Evolutionary conservation across 2,888 invertebrate species (phyloP).

Genomic region (Trachelus troglodyta): DNA sequence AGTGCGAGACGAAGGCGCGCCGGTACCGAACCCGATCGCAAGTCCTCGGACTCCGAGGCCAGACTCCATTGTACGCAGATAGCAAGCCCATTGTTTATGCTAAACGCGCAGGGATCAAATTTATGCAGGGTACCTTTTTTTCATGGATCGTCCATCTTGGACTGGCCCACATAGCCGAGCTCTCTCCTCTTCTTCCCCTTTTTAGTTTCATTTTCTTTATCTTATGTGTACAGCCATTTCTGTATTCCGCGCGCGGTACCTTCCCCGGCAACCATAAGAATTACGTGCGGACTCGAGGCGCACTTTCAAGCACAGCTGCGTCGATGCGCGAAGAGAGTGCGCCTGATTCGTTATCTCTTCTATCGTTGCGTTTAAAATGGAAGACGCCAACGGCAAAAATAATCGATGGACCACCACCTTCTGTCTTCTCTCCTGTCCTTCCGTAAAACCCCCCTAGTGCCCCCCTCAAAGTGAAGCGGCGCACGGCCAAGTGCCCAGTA

Average conservation of each 20-base stretch:
- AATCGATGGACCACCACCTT: too few relatives aligned
- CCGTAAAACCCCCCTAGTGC: too few relatives aligned
- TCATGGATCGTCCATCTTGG: conserved; percentile 29
- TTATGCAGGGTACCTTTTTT: conserved; percentile 41
- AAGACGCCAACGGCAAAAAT: too few relatives aligned
- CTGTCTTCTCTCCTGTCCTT: too few relatives aligned
- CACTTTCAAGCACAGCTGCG: background rate
- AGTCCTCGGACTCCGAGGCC: conserved; percentile 32
- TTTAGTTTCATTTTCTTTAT: background rate
- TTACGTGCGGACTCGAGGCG: background rate
- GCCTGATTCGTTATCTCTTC: too few relatives aligned
- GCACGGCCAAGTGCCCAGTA: background rate
- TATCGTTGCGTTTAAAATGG: too few relatives aligned
- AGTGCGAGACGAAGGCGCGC: conserved; percentile 27
- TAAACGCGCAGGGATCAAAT: conserved; percentile 42
- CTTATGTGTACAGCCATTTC: background rate
- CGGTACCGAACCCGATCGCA: conserved; percentile 26
- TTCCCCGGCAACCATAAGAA: too few relatives aligned
- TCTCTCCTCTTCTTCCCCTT: too few relatives aligned
- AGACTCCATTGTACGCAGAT: conserved; percentile 48
- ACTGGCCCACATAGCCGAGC: too few relatives aligned
- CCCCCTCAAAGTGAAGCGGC: too few relatives aligned
- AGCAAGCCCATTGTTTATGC: conserved; percentile 52
- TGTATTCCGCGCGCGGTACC: too few relatives aligned
- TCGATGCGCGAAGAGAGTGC: background rate